phyloP scores from a whole-genome alignment of 2,113 vertebrate species.

The Ovibos moschatus region DNA sequence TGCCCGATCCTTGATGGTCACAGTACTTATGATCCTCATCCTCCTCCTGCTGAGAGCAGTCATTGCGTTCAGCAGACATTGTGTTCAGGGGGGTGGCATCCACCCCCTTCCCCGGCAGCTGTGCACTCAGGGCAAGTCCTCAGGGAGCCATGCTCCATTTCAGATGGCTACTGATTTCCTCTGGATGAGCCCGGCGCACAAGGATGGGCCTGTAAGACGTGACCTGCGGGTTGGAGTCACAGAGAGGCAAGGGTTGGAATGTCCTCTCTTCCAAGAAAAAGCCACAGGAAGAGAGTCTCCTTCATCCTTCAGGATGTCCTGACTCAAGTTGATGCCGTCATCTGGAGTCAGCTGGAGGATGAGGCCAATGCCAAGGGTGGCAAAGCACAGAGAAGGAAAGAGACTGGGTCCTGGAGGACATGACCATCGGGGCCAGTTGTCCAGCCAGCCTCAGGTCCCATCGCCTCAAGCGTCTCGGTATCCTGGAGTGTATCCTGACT shows the following conservation, averaged over 20 bases:
- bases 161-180: neutral
- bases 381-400: neutral
- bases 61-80: accelerated
- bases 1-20: too few species aligned
- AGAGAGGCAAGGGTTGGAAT: neutral
- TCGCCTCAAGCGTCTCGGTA: accelerated
- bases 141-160: accelerated
- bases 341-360: neutral
- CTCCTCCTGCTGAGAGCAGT: neutral
- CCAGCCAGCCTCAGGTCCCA: neutral
- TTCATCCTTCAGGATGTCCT: neutral
- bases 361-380: neutral
- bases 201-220: neutral
- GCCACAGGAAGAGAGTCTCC: neutral
- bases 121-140: neutral
- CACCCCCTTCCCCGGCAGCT: too few species aligned
- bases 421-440: accelerated
- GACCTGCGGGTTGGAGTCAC: accelerated
- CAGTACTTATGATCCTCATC: neutral
- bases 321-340: neutral
- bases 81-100: neutral
- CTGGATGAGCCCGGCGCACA: neutral
- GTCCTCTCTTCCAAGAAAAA: neutral
- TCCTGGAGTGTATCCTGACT: neutral
- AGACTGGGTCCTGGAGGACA: neutral